These are phyloP conservation scores for Arion vulgaris DNA, from an alignment of 1,140 invertebrate genomes.

Conservation along the genomic window DNA sequence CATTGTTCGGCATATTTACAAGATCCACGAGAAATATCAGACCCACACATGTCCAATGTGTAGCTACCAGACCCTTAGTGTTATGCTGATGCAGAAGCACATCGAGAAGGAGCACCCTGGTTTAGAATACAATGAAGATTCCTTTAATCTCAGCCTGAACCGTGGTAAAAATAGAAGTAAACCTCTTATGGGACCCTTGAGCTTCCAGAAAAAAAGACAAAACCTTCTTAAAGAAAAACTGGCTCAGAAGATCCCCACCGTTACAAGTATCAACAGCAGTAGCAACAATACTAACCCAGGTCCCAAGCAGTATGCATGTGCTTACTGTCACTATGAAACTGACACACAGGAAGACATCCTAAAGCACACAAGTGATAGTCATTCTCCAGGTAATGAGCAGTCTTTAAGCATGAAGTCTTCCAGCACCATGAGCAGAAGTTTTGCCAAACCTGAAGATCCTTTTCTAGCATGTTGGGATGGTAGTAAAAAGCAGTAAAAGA, in stretches of 20 bases:
- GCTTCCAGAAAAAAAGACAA: conserved; percentile 29
- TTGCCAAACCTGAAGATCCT: background rate
- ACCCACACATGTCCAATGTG: conserved; percentile 46
- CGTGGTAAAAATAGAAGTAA: background rate
- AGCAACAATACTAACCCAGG: background rate
- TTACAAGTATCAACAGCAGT: background rate
- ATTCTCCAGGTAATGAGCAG: conserved; percentile 32
- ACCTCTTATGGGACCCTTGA: conserved; percentile 24
- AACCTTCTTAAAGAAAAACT: background rate
- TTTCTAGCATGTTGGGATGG: conserved; percentile 35
- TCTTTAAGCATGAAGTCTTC: background rate
- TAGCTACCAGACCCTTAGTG: conserved; percentile 47
- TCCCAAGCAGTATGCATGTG: conserved; percentile 47
- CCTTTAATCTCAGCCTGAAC: background rate
- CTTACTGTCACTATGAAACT: conserved; percentile 51
- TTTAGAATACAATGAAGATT: conserved; percentile 12
- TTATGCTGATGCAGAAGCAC: conserved; percentile 45
- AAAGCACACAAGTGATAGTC: conserved; percentile 43
- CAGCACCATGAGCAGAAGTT: background rate
- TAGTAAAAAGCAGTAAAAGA: conserved; percentile 32
- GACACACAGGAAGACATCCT: conserved; percentile 46
- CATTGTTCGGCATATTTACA: conserved; percentile 47
- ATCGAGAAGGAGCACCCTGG: conserved; percentile 42
- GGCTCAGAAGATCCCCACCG: background rate
- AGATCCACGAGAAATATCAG: conserved; percentile 49